These are phyloP conservation scores for Pristionchus japonicus DNA, from an alignment of 2,888 invertebrate species.

Conservation along the genomic window DNA sequence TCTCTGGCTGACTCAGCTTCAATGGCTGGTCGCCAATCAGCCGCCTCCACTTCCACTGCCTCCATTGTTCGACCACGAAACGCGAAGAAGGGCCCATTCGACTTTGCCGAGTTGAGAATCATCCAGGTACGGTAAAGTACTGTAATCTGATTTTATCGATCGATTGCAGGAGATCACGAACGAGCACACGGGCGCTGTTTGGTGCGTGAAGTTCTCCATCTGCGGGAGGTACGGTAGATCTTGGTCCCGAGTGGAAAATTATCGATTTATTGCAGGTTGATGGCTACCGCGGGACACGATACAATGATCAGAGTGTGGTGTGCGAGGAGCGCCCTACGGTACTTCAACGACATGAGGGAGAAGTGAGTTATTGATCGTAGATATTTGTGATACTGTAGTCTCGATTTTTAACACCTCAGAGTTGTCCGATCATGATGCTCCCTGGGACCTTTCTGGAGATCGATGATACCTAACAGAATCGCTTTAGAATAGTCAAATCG, in stretches of 20 bases:
- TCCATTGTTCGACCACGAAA: slow-evolving; percentile 85
- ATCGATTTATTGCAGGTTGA: slow-evolving; percentile 84
- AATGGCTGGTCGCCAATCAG: slow-evolving; percentile 15
- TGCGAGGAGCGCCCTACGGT: slow-evolving; percentile 88
- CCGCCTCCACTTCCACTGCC: neutral
- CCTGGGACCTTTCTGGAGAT: no score
- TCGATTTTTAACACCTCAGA: no score
- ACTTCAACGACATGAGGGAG: slow-evolving; percentile 95
- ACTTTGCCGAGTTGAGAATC: slow-evolving; percentile 91
- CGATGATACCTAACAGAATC: no score
- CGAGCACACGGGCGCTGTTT: slow-evolving; percentile 89
- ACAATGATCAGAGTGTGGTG: slow-evolving; percentile 94
- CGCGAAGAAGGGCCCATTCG: slow-evolving; percentile 96
- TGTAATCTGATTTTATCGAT: neutral
- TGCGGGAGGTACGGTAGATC: slow-evolving; percentile 79
- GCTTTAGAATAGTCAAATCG: no score
- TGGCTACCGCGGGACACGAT: slow-evolving; percentile 98
- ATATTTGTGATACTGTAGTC: neutral
- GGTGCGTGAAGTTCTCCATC: slow-evolving; percentile 98
- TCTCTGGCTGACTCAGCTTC: slow-evolving; percentile 41
- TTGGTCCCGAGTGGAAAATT: neutral
- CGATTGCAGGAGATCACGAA: slow-evolving; percentile 83
- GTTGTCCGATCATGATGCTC: no score
- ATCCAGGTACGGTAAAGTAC: slow-evolving; percentile 80
- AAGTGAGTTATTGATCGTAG: slow-evolving; percentile 81